A percentile compares a stretch with the other conserved stretches of the same genome.
phyloP scores from a whole-genome alignment of 1,140 invertebrate species.

The Drosophila nigromelanica region DNA sequence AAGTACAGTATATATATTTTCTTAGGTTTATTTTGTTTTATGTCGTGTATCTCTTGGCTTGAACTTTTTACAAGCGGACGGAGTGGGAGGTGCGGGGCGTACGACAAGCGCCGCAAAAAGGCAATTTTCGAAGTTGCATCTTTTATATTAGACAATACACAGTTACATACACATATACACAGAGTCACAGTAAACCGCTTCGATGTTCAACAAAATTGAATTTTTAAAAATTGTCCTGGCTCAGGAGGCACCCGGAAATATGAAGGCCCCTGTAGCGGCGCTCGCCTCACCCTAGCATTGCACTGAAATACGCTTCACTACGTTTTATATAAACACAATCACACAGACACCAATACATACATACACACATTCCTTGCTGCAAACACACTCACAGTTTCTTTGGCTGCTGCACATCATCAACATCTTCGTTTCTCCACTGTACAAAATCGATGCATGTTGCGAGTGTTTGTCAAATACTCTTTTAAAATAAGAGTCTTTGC shows the following conservation, averaged over 20 bases:
- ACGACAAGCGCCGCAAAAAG: constrained; percentile 54
- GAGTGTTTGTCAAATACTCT: constrained; percentile 36
- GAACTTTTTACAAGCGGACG: constrained; percentile 14
- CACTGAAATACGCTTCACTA: constrained; percentile 29
- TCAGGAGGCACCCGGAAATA: constrained; percentile 68
- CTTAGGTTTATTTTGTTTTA: constrained; percentile 25
- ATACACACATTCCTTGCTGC: constrained; percentile 28
- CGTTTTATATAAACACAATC: constrained; percentile 34
- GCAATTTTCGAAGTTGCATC: constrained; percentile 67
- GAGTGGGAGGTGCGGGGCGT: not conserved
- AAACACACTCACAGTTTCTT: constrained; percentile 17
- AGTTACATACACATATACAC: constrained; percentile 29
- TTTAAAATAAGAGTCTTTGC: not conserved
- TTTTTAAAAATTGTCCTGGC: constrained; percentile 78
- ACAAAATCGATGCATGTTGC: constrained; percentile 55
- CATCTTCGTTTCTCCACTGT: constrained; percentile 49
- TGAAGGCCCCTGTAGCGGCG: constrained; percentile 40
- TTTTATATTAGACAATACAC: constrained; percentile 59
- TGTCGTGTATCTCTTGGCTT: constrained; percentile 8
- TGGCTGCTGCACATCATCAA: constrained; percentile 67
- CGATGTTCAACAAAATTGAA: constrained; percentile 74
- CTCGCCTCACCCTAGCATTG: constrained; percentile 3
- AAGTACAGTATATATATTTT: constrained; percentile 17
- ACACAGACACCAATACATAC: constrained; percentile 21
- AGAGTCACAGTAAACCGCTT: constrained; percentile 43